phyloP scores from a whole-genome alignment of 1,140 invertebrate species.

The Stenopsyche tienmushanensis region DNA sequence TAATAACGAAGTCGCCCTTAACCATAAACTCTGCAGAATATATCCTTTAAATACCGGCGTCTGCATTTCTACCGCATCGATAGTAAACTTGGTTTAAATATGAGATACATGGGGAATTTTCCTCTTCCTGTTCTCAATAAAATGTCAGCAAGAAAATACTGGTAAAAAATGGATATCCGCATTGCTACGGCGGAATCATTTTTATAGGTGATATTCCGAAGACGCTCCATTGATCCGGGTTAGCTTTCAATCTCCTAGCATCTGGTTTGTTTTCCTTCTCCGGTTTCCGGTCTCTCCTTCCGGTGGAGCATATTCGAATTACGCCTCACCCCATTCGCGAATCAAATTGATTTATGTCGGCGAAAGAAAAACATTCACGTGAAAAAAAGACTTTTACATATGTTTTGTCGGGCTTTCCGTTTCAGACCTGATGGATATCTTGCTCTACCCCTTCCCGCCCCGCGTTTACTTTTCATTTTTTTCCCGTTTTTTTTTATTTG shows the following conservation, averaged over 20 bases:
- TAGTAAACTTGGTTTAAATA: background rate
- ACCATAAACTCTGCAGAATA: background rate
- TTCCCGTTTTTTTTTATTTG: background rate
- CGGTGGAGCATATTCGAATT: slow-evolving; percentile 6
- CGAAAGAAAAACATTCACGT: slow-evolving; percentile 32
- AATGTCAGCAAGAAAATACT: background rate
- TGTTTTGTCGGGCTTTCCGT: slow-evolving; percentile 20
- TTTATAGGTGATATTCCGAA: slow-evolving; percentile 26
- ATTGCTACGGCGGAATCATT: slow-evolving; percentile 17
- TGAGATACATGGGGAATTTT: background rate
- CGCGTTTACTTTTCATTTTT: background rate
- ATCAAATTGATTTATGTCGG: slow-evolving; percentile 37
- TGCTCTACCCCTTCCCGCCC: background rate
- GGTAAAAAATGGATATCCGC: slow-evolving; percentile 16
- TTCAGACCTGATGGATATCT: slow-evolving; percentile 25
- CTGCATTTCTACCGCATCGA: background rate
- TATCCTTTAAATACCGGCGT: background rate
- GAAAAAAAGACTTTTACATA: slow-evolving; percentile 30
- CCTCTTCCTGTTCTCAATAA: background rate
- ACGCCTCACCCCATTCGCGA: slow-evolving; percentile 12
- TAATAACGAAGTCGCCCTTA: no score
- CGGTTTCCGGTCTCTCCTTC: slow-evolving; percentile 12
- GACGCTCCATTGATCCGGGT: slow-evolving; percentile 27
- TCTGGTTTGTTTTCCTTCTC: slow-evolving; percentile 27
- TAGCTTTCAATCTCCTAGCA: slow-evolving; percentile 28